Percentiles rank a stretch among this genome's conserved stretches.
Conservation (phyloP, 2,797 vertebrate genomes). For the Xiphorhynchus erythropygius region DNA sequence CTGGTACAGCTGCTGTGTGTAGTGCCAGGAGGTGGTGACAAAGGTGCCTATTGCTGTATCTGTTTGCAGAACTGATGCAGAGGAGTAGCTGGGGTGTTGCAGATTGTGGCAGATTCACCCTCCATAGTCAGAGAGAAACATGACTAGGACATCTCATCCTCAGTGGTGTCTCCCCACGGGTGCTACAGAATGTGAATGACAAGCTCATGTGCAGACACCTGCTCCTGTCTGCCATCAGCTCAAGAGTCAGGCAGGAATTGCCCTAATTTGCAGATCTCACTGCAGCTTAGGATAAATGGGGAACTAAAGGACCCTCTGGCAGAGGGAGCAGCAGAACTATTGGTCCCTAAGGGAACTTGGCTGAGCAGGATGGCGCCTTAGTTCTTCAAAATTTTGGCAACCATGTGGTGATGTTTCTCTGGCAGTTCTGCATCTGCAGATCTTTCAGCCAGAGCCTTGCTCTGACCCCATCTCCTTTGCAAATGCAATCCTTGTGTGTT, state of each 20-base stretch:
- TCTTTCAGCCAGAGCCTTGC: background rate
- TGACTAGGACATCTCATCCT: background rate
- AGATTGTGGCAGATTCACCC: background rate
- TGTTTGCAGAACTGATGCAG: background rate
- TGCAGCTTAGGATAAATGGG: background rate
- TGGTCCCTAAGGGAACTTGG: background rate
- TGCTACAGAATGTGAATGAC: background rate
- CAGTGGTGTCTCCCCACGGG: background rate
- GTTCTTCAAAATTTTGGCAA: background rate
- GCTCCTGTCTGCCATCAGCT: background rate
- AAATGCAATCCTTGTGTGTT: background rate
- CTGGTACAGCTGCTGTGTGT: background rate
- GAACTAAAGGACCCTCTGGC: background rate
- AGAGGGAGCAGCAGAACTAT: background rate
- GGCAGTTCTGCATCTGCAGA: background rate
- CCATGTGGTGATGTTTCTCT: background rate
- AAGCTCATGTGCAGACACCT: rapidly evolving
- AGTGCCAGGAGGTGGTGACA: background rate
- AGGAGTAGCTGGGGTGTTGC: background rate
- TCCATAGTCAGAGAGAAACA: background rate
- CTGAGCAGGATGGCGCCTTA: background rate
- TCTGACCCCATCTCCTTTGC: background rate
- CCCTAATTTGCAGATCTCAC: background rate
- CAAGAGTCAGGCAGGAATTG: background rate
- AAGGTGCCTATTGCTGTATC: background rate